Percentiles rank a stretch among this genome's conserved stretches.
Conservation (phyloP, 2,113 vertebrate species). For the Cephalopholis sonnerati region DNA sequence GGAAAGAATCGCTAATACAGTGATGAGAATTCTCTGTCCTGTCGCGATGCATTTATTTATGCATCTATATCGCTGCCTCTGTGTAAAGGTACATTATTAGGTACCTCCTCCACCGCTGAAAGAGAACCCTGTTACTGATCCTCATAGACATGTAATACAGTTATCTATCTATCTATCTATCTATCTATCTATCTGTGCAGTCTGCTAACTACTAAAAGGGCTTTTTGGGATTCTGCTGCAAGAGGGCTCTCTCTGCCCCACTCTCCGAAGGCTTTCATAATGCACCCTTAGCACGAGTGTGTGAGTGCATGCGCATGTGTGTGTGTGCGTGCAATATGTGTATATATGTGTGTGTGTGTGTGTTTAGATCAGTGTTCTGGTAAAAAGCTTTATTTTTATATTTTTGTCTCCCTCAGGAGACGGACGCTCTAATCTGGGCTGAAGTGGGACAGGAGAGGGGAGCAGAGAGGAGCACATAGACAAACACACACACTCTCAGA, state of each 20-base stretch:
- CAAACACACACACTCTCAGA: constrained; percentile 20
- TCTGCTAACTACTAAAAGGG: constrained; percentile 56
- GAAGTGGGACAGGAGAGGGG: constrained; percentile 76
- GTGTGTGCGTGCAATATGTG: background rate
- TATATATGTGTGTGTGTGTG: constrained; percentile 41
- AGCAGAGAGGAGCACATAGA: constrained; percentile 52
- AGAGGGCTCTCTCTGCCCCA: constrained; percentile 47
- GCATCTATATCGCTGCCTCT: no score
- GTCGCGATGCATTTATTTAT: no score
- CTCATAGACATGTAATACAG: background rate
- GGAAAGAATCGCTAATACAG: no score
- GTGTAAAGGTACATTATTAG: no score
- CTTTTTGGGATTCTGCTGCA: constrained; percentile 66
- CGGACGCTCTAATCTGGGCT: constrained; percentile 74
- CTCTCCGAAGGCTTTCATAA: constrained; percentile 57
- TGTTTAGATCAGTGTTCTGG: constrained; percentile 74
- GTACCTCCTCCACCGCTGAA: no score
- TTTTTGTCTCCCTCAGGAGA: constrained; percentile 78
- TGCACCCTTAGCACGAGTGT: constrained; percentile 35
- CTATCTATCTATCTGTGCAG: constrained; percentile 26
- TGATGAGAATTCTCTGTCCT: no score
- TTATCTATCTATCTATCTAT: constrained; percentile 34
- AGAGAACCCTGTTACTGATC: no score
- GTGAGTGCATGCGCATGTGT: background rate
- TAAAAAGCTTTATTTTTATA: constrained; percentile 82